Base-by-base conservation (phyloP, 2,888 invertebrate genomes). In the Plagodis dolabraria region DNA sequence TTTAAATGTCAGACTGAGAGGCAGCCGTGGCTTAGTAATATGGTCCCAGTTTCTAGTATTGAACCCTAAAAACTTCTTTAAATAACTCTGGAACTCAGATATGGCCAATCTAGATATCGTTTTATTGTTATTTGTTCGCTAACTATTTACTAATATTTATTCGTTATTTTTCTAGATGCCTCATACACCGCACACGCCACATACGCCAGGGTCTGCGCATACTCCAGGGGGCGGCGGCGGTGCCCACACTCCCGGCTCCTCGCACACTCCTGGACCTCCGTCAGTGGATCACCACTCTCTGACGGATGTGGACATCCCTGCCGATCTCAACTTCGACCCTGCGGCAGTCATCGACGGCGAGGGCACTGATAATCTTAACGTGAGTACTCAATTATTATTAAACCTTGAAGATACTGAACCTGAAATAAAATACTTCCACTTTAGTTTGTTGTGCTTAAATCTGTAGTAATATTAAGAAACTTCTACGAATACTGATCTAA, bases 341-440 rank as follows among this genome's bases (percentile, higher is more conserved):
- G 96, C 98, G 69, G 97, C 97, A 68, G 97, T 98, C 74, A 98
- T 98, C 77, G 98, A 98, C 77, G 97, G 97, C 58, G 98, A 98
- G 87, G 97, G 97, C 71, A 96, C 96, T 81, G 98, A 98, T 89
- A 96, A 96, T 70, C 94, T 98, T 75, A 98, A 98, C 94, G 98
- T 98, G 93, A 97, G 97, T 95, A 6, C 7, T 5, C 38, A 8
- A 38, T 8, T 38, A 38, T 8, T 38, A 38, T 22, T 22, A 22
- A 22, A 22, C 22, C 22, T 22, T 22, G 22, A 22, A 22, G 22
- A 4, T 22, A 22, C 22, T 22, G 22, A 22, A 22, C 22, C 22
- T 22, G 22, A 22, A 22, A 22, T 22, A 22, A 2, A 22, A 22
- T 22, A 22, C 22, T 22, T 22, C 4, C 22, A 22, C 22, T 2